A percentile compares a stretch with the other conserved stretches of the same genome.
Conservation (phyloP, 2,113 vertebrate genomes). For the Uropsilus gracilis region DNA sequence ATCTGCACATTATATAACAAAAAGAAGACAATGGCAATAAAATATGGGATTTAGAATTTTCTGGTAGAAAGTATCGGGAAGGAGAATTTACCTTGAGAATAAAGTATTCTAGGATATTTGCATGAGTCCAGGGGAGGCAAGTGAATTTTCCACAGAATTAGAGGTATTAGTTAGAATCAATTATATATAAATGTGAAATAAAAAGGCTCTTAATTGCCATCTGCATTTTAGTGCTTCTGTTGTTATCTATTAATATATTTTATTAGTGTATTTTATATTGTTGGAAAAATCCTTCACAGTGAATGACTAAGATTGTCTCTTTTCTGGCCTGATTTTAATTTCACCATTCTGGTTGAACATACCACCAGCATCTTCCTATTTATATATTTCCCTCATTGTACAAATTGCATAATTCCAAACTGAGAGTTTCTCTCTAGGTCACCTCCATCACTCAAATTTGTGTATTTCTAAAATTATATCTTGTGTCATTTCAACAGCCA, state of each 20-base stretch:
- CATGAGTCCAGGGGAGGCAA: not conserved
- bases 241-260: slow-evolving; percentile 6
- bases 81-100: slow-evolving; percentile 15
- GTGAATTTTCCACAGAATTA: not conserved
- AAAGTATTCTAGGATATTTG: slow-evolving; percentile 2
- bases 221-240: not conserved
- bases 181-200: slow-evolving; percentile 35
- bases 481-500: slow-evolving; percentile 10
- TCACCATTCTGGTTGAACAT: not conserved
- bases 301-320: not conserved
- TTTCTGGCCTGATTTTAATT: not conserved
- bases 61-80: not conserved
- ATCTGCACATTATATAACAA: not conserved
- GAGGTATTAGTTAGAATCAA: not conserved
- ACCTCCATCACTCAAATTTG: slow-evolving; percentile 2
- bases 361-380: not conserved
- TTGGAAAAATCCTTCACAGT: not conserved
- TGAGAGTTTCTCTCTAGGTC: slow-evolving; percentile 5
- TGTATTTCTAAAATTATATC: slow-evolving; percentile 10
- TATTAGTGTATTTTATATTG: not conserved
- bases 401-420: not conserved
- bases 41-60: not conserved
- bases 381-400: not conserved
- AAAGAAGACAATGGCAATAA: not conserved
- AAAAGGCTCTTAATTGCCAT: not conserved